Percentiles rank a stretch among this genome's conserved stretches.
Evolutionary conservation across 2,113 vertebrate species (phyloP).

Genomic region (Pithys albifrons): DNA sequence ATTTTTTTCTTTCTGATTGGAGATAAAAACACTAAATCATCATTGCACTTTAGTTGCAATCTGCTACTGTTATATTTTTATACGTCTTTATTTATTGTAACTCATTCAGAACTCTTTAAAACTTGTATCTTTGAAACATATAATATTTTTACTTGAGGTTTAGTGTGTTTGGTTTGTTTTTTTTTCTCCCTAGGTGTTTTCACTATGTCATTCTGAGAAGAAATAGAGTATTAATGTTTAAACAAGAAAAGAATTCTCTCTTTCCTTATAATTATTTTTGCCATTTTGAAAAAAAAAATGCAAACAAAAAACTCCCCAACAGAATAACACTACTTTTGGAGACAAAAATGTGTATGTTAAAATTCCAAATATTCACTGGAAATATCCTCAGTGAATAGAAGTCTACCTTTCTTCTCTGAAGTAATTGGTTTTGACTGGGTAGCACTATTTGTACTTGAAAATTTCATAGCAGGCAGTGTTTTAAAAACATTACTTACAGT

Average conservation of each 20-base stretch:
- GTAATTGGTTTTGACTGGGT: not conserved
- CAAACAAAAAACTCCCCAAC: not conserved
- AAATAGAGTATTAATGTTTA: not conserved
- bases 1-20: not conserved
- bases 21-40: not conserved
- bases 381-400: not conserved
- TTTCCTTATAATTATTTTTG: not conserved
- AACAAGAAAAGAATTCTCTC: not conserved
- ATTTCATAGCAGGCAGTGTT: not conserved
- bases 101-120: not conserved
- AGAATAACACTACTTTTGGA: not conserved
- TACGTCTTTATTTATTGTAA: not conserved
- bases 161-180: not conserved
- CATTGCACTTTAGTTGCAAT: not conserved
- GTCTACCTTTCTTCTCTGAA: not conserved
- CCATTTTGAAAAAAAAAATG: not conserved
- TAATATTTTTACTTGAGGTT: not conserved
- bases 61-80: not conserved
- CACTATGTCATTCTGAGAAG: not conserved
- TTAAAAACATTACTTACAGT: not conserved
- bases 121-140: not conserved
- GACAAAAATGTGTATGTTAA: not conserved
- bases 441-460: conserved; percentile 6
- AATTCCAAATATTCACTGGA: not conserved
- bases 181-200: not conserved